phyloP scores from a whole-genome alignment of 2,797 vertebrate genomes.

The Hydrolagus colliei region DNA sequence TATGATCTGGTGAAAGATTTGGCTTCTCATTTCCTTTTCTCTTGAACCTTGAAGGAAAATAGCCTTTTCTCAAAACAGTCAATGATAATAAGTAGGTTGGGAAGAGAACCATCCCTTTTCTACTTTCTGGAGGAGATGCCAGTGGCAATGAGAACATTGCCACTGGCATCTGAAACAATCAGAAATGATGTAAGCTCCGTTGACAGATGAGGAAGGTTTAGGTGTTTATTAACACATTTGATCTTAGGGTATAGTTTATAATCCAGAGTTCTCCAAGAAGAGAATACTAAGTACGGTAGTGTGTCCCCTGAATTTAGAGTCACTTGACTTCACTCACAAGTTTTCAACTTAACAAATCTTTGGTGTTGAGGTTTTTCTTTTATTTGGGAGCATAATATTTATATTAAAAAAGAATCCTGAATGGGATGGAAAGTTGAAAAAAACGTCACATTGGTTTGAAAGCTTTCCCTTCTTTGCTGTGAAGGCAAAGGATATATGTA shows the following conservation, averaged over 20 bases:
- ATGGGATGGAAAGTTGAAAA: no score
- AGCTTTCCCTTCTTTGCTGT: neutral
- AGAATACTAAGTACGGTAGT: neutral
- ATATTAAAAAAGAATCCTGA: neutral
- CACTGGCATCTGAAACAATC: no score
- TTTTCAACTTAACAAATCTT: slow-evolving; percentile 7
- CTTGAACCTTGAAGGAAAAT: slow-evolving; percentile 3
- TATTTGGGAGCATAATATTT: neutral
- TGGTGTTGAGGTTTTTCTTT: neutral
- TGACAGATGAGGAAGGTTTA: slow-evolving; percentile 27
- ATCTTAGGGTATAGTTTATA: neutral
- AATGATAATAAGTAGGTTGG: slow-evolving; percentile 28
- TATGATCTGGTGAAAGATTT: slow-evolving; percentile 11
- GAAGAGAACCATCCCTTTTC: slow-evolving; percentile 24
- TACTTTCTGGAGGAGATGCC: slow-evolving; percentile 26
- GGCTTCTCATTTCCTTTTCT: slow-evolving; percentile 26
- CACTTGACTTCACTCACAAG: neutral
- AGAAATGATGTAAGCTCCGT: neutral
- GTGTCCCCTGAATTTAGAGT: neutral
- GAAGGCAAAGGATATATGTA: no score
- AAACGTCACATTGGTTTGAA: neutral
- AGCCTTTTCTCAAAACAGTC: neutral
- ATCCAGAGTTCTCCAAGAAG: neutral
- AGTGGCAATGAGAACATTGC: slow-evolving; percentile 19
- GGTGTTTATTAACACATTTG: slow-evolving; percentile 24